Percentiles rank a stretch among this genome's conserved stretches.
phyloP scores from a whole-genome alignment of 2,113 vertebrate genomes.

The Muscicapa adusta region DNA sequence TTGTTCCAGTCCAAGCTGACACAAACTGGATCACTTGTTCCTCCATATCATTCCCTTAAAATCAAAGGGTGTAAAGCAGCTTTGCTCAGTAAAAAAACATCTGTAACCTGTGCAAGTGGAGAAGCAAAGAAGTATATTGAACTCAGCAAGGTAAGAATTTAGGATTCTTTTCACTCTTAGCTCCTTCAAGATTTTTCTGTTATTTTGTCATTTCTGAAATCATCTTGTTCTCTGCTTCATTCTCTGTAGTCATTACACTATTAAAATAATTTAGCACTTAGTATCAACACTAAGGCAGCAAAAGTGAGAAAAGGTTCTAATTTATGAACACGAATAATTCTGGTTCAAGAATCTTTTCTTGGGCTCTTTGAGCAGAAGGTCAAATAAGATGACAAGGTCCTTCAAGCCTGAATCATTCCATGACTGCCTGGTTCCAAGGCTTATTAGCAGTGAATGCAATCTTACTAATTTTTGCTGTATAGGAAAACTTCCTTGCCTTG shows the following conservation, averaged over 20 bases:
- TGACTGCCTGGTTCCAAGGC: neutral
- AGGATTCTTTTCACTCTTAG: neutral
- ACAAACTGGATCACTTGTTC: slow-evolving; percentile 87
- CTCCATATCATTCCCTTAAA: slow-evolving; percentile 76
- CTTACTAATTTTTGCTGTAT: neutral
- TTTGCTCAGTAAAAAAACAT: slow-evolving; percentile 75
- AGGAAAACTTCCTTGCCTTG: neutral
- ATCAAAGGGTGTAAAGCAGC: slow-evolving; percentile 81
- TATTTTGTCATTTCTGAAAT: neutral
- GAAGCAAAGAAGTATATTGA: slow-evolving; percentile 82
- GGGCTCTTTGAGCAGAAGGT: neutral
- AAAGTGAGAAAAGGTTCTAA: neutral
- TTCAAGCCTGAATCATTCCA: neutral
- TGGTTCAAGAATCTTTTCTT: neutral
- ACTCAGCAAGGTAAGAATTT: slow-evolving; percentile 82
- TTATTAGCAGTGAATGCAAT: neutral
- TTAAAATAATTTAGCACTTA: neutral
- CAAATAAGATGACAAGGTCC: neutral
- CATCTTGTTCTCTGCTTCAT: neutral
- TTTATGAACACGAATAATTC: neutral
- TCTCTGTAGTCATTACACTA: neutral
- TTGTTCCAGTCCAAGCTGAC: slow-evolving; percentile 93
- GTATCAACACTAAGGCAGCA: neutral
- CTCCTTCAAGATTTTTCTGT: neutral
- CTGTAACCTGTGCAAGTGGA: slow-evolving; percentile 50